Percentiles rank a stretch among this genome's conserved stretches.
These are phyloP conservation scores for Malurus splendens DNA, from an alignment of 2,797 vertebrate genomes.

Conservation along the genomic window DNA sequence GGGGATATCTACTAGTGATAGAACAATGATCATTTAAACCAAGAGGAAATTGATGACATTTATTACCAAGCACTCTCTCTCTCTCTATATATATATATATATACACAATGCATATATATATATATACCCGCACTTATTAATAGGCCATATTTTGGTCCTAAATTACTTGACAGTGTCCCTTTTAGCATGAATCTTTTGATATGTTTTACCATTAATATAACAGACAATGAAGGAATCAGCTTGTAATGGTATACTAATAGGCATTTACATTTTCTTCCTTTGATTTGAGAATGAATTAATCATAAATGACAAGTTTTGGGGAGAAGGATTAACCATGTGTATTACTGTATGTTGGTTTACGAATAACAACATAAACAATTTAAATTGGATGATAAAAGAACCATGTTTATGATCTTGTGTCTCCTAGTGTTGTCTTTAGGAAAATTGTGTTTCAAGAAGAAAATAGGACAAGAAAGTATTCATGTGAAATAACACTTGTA, in stretches of 20 bases:
- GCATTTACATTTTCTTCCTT: slow-evolving; percentile 43
- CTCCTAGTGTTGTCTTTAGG: slow-evolving; percentile 52
- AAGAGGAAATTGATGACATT: slow-evolving; percentile 42
- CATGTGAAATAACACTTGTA: slow-evolving; percentile 12
- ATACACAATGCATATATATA: not conserved
- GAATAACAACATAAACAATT: slow-evolving; percentile 5
- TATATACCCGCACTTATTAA: not conserved
- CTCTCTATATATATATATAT: not conserved
- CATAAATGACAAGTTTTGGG: slow-evolving; percentile 35
- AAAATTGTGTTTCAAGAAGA: slow-evolving; percentile 23
- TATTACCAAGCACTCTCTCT: slow-evolving; percentile 14
- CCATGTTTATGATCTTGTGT: slow-evolving; percentile 44
- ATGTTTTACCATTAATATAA: slow-evolving; percentile 48
- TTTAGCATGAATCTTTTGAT: slow-evolving; percentile 53
- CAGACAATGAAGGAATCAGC: slow-evolving; percentile 56
- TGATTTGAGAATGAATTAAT: slow-evolving; percentile 53
- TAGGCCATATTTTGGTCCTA: slow-evolving; percentile 21
- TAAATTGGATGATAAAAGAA: slow-evolving; percentile 45
- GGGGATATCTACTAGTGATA: slow-evolving; percentile 13
- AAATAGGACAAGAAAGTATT: slow-evolving; percentile 25
- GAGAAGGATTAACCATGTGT: slow-evolving; percentile 43
- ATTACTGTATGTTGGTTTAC: slow-evolving; percentile 43
- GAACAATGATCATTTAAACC: not conserved
- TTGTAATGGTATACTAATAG: slow-evolving; percentile 59
- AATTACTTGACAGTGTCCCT: slow-evolving; percentile 64